These are phyloP conservation scores for Sepiola atlantica DNA, from an alignment of 2,888 invertebrate genomes.

Conservation along the genomic window DNA sequence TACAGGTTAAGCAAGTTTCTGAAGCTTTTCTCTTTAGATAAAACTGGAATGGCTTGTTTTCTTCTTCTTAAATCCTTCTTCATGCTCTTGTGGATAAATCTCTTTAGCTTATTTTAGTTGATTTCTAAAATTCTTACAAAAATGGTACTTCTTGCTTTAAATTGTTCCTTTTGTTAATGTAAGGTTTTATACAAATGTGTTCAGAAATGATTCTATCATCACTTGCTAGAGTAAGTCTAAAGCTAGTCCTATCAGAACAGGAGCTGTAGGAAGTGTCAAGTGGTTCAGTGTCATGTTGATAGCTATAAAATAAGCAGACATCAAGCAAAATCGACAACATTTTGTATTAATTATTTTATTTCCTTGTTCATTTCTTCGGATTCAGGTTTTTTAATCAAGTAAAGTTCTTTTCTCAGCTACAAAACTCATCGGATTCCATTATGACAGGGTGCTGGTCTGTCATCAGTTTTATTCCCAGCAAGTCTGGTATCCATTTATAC, in stretches of 20 bases:
- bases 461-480: too few species aligned
- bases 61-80: neutral
- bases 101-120: neutral
- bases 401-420: too few species aligned
- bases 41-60: slow-evolving; percentile 21
- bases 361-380: neutral
- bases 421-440: too few species aligned
- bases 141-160: neutral
- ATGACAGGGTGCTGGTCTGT: too few species aligned
- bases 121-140: neutral
- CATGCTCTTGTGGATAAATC: neutral
- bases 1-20: slow-evolving; percentile 8
- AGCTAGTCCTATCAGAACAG: neutral
- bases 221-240: neutral
- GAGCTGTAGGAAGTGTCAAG: neutral
- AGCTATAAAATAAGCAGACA: neutral
- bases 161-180: neutral
- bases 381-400: too few species aligned
- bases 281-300: neutral
- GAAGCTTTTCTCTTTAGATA: neutral
- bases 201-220: neutral
- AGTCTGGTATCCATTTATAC: too few species aligned
- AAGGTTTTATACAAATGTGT: neutral
- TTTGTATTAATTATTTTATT: neutral
- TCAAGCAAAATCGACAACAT: neutral